phyloP scores from a whole-genome alignment of 1,140 invertebrate species.

The Lasaia peninsularis region DNA sequence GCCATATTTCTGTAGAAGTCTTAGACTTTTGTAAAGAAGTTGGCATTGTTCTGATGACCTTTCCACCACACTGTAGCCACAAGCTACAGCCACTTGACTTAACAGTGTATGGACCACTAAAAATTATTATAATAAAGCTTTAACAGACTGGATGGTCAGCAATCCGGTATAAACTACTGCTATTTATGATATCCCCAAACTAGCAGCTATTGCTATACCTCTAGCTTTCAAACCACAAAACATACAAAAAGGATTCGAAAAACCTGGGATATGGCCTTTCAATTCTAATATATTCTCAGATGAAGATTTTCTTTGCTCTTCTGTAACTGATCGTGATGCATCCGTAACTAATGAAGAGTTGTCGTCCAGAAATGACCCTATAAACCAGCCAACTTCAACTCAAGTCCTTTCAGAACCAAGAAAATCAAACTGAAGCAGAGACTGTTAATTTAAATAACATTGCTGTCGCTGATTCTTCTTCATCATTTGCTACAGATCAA shows the following conservation, averaged over 20 bases:
- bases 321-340: conserved; percentile 25
- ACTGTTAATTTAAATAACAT: conserved; percentile 16
- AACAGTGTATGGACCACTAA: conserved; percentile 54
- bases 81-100: conserved; percentile 63
- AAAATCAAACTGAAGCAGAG: conserved; percentile 5
- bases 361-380: conserved; percentile 19
- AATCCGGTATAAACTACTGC: conserved; percentile 28
- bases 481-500: conserved; percentile 23
- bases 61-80: conserved; percentile 58
- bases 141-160: conserved; percentile 23
- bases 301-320: conserved; percentile 27
- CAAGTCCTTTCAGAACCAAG: not conserved
- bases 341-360: conserved; percentile 22
- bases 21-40: conserved; percentile 39
- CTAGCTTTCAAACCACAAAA: conserved; percentile 26
- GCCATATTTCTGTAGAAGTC: conserved; percentile 26
- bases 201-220: conserved; percentile 17
- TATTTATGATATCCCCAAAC: conserved; percentile 29
- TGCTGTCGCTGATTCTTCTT: conserved; percentile 13
- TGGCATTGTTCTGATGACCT: conserved; percentile 48
- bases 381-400: conserved; percentile 9
- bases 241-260: conserved; percentile 28
- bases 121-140: conserved; percentile 29
- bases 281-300: conserved; percentile 32
- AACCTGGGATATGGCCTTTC: conserved; percentile 26